Conservation (phyloP, 2,888 invertebrate species). For the Ormyrus nitidulus region DNA sequence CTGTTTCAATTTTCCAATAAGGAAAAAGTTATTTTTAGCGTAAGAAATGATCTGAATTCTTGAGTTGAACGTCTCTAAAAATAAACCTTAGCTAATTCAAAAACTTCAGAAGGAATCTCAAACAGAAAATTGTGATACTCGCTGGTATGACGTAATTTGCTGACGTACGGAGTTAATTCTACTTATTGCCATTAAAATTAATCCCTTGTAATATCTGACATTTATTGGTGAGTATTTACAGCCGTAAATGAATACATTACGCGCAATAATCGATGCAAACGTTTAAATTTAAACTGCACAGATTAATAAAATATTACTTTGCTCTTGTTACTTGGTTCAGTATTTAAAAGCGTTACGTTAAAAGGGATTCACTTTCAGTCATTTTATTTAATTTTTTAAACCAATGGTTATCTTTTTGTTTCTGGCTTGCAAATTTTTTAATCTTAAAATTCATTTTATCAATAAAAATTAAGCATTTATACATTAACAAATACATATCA, state of each 20-base stretch:
- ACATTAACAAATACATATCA: too few species aligned
- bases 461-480: too few species aligned
- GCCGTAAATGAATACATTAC: constrained; percentile 6
- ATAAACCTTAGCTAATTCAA: constrained; percentile 30
- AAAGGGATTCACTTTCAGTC: too few species aligned
- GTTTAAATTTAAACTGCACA: not conserved
- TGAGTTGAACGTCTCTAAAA: not conserved
- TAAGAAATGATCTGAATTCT: not conserved
- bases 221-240: constrained; percentile 29
- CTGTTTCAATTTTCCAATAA: not conserved
- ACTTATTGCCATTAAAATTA: constrained; percentile 27
- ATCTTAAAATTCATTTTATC: too few species aligned
- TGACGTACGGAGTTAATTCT: constrained; percentile 23
- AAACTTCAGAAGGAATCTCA: constrained; percentile 28
- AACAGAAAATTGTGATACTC: not conserved
- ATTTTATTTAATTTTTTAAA: too few species aligned
- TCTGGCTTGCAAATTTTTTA: too few species aligned
- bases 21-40: not conserved
- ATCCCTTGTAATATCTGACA: constrained; percentile 22
- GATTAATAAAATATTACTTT: too few species aligned
- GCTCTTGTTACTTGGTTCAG: too few species aligned
- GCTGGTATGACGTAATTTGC: constrained; percentile 29
- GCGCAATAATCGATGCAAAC: not conserved
- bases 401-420: too few species aligned
- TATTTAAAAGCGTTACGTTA: too few species aligned